Evolutionary conservation across 2,888 invertebrate genomes (phyloP).

Genomic region (Megastigmus dorsalis): DNA sequence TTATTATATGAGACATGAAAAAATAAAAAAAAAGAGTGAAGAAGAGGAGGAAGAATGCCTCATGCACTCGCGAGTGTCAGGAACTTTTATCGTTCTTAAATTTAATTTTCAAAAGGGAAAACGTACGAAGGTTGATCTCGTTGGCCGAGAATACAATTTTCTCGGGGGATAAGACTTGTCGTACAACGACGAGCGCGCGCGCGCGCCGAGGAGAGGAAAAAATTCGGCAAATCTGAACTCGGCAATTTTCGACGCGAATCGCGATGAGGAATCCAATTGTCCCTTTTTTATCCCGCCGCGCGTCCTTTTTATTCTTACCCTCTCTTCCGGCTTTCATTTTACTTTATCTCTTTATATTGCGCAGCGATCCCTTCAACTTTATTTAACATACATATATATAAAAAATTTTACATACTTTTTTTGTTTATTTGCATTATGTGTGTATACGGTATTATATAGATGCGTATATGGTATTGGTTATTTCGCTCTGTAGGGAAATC

Average conservation of each 20-base stretch:
- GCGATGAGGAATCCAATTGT: slow-evolving; percentile 53
- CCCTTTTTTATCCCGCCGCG: slow-evolving; percentile 11
- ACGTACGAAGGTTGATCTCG: slow-evolving; percentile 44
- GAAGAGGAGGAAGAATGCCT: too few species aligned
- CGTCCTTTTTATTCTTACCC: slow-evolving; percentile 27
- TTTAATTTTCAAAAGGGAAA: slow-evolving; percentile 51
- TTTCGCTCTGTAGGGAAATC: too few species aligned
- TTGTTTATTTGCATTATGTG: neutral
- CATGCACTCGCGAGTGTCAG: too few species aligned
- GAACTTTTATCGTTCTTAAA: slow-evolving; percentile 45
- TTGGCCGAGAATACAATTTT: slow-evolving; percentile 51
- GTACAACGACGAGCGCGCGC: neutral
- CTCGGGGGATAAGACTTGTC: slow-evolving; percentile 51
- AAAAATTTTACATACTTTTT: neutral
- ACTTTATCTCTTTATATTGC: slow-evolving; percentile 24
- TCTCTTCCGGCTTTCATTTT: slow-evolving; percentile 4
- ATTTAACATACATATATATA: neutral
- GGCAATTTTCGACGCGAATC: slow-evolving; percentile 51
- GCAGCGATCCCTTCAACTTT: slow-evolving; percentile 13
- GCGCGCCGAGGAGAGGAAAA: neutral
- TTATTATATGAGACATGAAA: neutral
- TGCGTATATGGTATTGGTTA: too few species aligned
- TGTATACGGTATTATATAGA: too few species aligned
- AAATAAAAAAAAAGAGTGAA: neutral
- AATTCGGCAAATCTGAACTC: slow-evolving; percentile 49